These are phyloP conservation scores for Azemiops feae DNA, from an alignment of 2,113 vertebrate genomes.

Conservation along the genomic window DNA sequence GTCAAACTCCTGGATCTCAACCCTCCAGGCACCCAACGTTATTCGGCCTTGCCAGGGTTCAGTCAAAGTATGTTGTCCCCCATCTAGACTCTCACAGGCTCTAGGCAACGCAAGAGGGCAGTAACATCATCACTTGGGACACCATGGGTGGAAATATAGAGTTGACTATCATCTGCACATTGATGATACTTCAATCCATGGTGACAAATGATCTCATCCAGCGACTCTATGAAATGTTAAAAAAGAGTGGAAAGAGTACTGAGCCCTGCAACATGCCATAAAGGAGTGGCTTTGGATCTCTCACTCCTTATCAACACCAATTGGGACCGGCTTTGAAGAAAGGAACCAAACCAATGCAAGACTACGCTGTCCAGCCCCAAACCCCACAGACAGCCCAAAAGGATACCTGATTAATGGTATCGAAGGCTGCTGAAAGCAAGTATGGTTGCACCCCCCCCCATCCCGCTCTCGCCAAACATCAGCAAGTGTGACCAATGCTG, in stretches of 20 bases:
- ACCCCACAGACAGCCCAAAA: neutral
- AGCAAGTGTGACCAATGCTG: neutral
- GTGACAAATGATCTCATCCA: neutral
- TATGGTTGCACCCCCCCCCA: neutral
- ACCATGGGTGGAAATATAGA: neutral
- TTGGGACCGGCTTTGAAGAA: neutral
- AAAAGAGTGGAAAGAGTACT: neutral
- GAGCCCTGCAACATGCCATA: neutral
- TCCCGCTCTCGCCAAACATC: neutral
- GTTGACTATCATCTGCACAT: neutral
- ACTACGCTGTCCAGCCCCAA: neutral
- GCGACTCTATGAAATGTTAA: neutral
- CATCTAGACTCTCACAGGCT: neutral
- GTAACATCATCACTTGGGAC: neutral
- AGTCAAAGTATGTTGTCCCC: neutral
- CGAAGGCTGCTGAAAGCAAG: neutral
- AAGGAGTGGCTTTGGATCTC: neutral
- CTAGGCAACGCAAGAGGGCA: neutral
- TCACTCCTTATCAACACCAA: neutral
- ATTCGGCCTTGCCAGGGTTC: neutral
- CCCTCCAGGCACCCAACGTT: neutral
- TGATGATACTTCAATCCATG: neutral
- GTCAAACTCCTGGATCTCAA: neutral
- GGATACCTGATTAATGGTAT: neutral
- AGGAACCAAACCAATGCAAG: neutral